Percentiles rank a stretch among this genome's conserved stretches.
phyloP scores from a whole-genome alignment of 2,113 vertebrate genomes.

The Sialia sialis region DNA sequence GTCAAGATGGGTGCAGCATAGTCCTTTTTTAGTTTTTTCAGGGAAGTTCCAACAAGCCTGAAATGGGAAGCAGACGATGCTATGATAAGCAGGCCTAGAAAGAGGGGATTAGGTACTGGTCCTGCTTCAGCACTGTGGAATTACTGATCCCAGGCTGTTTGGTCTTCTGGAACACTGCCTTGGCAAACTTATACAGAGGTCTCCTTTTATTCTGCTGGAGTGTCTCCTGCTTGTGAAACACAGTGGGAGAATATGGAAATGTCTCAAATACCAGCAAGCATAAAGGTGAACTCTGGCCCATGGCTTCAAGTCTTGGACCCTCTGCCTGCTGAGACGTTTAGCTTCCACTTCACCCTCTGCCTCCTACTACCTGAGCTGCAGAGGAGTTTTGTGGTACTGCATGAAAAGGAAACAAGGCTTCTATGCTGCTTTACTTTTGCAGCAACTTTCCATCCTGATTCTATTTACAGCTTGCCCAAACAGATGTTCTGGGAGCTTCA shows the following conservation, averaged over 20 bases:
- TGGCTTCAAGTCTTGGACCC: neutral
- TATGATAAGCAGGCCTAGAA: neutral
- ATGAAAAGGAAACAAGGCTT: neutral
- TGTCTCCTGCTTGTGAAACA: neutral
- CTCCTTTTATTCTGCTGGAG: neutral
- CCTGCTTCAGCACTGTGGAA: neutral
- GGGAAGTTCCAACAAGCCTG: neutral
- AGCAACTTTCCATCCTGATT: neutral
- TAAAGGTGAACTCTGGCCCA: neutral
- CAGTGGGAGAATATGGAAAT: neutral
- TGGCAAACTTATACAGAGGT: neutral
- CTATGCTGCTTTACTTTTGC: neutral
- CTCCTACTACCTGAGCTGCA: neutral
- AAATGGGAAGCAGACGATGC: neutral
- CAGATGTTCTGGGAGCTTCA: neutral
- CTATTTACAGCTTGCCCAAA: neutral
- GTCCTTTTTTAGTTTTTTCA: neutral
- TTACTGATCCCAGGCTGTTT: neutral
- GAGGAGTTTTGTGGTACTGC: neutral
- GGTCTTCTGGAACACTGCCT: neutral
- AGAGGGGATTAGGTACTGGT: neutral
- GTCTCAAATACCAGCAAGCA: neutral
- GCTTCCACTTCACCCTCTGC: neutral
- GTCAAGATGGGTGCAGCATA: neutral
- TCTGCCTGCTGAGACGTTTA: neutral